Conservation (phyloP, 1,140 invertebrate genomes). For the Callitettix versicolor region DNA sequence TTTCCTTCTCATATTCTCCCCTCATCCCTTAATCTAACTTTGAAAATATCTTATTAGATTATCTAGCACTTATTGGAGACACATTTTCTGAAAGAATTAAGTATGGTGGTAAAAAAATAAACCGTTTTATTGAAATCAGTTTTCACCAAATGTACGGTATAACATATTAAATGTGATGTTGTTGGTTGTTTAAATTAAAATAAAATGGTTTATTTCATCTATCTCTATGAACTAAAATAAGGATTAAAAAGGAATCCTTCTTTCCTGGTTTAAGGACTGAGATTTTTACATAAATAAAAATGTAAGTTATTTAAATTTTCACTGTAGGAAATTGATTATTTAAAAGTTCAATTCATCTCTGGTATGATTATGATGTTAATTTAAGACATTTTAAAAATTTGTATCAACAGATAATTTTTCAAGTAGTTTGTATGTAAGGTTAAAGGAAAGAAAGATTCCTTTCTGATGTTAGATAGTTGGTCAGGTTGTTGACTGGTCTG, state of each 20-base stretch:
- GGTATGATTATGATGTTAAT: too few relatives aligned
- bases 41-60: constrained; percentile 8
- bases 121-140: neutral
- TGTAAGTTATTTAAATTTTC: too few relatives aligned
- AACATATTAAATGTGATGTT: too few relatives aligned
- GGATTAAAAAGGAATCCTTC: too few relatives aligned
- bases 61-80: constrained; percentile 26
- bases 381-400: too few relatives aligned
- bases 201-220: neutral
- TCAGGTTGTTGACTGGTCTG: constrained; percentile 23
- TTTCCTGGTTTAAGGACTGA: neutral
- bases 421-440: neutral
- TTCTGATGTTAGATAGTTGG: neutral
- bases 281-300: too few relatives aligned
- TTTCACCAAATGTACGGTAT: too few relatives aligned
- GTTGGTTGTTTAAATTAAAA: neutral
- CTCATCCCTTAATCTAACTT: too few relatives aligned
- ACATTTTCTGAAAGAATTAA: constrained; percentile 36
- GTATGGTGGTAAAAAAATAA: constrained; percentile 16
- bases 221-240: too few relatives aligned
- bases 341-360: too few relatives aligned
- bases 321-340: too few relatives aligned
- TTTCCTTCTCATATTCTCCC: constrained; percentile 10
- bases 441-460: neutral
- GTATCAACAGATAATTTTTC: too few relatives aligned